phyloP scores from a whole-genome alignment of 2,888 invertebrate species.

The Nemotelus pantherinus region DNA sequence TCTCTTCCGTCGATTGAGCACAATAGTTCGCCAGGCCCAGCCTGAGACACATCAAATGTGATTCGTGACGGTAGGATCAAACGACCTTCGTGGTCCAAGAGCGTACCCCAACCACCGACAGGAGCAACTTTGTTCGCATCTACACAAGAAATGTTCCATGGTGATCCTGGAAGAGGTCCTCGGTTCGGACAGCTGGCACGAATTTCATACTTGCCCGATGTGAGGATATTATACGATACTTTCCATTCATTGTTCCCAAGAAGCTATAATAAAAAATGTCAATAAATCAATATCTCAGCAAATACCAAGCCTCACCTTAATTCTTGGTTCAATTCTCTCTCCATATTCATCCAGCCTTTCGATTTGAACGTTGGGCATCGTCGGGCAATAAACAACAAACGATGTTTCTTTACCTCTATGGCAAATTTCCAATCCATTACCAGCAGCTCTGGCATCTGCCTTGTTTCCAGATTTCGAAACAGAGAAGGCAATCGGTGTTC shows the following conservation, averaged over 20 bases:
- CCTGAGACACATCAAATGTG: slow-evolving; percentile 87
- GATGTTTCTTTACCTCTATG: slow-evolving; percentile 78
- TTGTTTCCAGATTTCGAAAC: slow-evolving; percentile 70
- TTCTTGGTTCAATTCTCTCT: slow-evolving; percentile 64
- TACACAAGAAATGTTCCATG: slow-evolving; percentile 75
- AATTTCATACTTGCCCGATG: slow-evolving; percentile 92
- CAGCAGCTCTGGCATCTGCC: slow-evolving; percentile 70
- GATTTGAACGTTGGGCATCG: slow-evolving; percentile 73
- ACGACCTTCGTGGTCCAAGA: slow-evolving; percentile 78
- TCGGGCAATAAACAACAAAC: slow-evolving; percentile 70
- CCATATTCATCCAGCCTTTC: slow-evolving; percentile 63
- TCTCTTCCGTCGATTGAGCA: slow-evolving; percentile 74
- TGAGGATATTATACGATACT: slow-evolving; percentile 89
- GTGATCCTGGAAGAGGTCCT: slow-evolving; percentile 78
- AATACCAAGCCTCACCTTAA: slow-evolving; percentile 56
- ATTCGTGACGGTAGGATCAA: slow-evolving; percentile 81
- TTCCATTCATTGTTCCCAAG: slow-evolving; percentile 83
- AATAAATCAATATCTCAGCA: not conserved
- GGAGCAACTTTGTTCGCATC: slow-evolving; percentile 63
- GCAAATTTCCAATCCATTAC: slow-evolving; percentile 75
- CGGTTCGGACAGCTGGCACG: slow-evolving; percentile 74
- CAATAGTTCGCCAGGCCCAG: slow-evolving; percentile 85
- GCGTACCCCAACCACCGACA: slow-evolving; percentile 88
- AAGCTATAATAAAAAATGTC: slow-evolving; percentile 54
- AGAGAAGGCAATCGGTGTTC: slow-evolving; percentile 69